Percentiles rank a stretch among this genome's conserved stretches.
Evolutionary conservation across 2,888 invertebrate species (phyloP).

Genomic region (Lepas anatifera): DNA sequence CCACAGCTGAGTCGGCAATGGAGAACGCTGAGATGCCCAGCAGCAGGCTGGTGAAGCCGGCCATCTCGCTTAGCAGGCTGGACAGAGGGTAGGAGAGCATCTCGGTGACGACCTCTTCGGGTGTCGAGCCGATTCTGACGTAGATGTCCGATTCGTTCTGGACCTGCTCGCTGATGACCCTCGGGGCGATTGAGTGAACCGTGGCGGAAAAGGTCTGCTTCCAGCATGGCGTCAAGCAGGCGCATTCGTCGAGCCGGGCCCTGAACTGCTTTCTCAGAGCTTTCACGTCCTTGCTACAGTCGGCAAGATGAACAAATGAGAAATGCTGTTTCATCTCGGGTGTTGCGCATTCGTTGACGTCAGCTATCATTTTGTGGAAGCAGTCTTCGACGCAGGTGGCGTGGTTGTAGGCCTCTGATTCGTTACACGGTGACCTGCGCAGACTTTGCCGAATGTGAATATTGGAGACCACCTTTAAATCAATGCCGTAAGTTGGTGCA

Average conservation of each 20-base stretch:
- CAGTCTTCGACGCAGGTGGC: background rate
- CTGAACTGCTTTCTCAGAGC: background rate
- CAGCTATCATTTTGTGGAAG: background rate
- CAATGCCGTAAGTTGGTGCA: too few species aligned
- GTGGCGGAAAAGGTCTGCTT: background rate
- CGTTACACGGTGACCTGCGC: background rate
- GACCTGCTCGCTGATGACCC: background rate
- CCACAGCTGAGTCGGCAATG: background rate
- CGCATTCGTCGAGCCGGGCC: background rate
- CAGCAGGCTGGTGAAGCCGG: background rate
- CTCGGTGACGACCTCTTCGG: background rate
- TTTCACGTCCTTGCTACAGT: background rate
- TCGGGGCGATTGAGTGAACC: background rate
- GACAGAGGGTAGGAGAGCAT: background rate
- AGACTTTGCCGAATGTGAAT: background rate
- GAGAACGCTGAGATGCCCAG: background rate
- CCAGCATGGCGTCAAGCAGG: background rate
- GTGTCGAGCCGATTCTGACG: background rate
- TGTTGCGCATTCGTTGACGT: background rate
- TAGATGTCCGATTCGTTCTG: background rate
- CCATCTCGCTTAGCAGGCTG: background rate
- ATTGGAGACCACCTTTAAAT: background rate
- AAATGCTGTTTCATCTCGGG: background rate
- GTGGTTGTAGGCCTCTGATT: background rate
- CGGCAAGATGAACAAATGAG: background rate